Evolutionary conservation across 2,113 vertebrate species (phyloP), one percentile per base, ranked within the genome.

Genomic region (Isichthys henryi): DNA sequence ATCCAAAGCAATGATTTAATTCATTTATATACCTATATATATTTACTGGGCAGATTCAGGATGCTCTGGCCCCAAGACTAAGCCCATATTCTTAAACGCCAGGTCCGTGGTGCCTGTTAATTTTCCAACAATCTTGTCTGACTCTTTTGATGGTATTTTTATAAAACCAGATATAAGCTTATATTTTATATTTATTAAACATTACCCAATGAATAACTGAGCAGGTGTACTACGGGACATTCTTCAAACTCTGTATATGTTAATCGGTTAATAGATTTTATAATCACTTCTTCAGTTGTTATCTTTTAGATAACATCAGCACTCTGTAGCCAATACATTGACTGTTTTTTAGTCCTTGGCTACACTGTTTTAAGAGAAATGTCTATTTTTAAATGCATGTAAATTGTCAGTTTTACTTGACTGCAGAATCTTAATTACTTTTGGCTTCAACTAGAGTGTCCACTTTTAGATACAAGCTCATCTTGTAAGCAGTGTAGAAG

Each of bases 101-200:
- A 17, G 74, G 74, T 77, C 74, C 35, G 2, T 77, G 74, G 15
- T 39, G 31, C 35, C 3, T 77, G 70, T 39, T 35, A 43, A 80
- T 35, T 39, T 43, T 77, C 15, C 74, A 80, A 43, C 74, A 39
- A 80, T 43, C 5, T 43, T 7, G 9, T 70, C 27, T 31, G n/a
- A 70, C 62, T 70, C 35, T 80, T 80, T 80, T 80, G 74, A 80
- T 80, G 74, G 74, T 80, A 80, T 80, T 80, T 80, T 80, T 80
- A 39, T 80, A 80, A 70, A 80, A 80, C 35, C 74, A 80, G 74
- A 80, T 80, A 19, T 35, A 80, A 80, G 35, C 74, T 80, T 43
- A 80, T 80, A 80, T 80, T 80, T 80, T 80, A 80, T 80, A 80
- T 80, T 80, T 80, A 43, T 80, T 19, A 80, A 43, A 19, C 15